A percentile compares a stretch with the other conserved stretches of the same genome.
Conservation (phyloP, 2,113 vertebrate species). For the Rhinolophus sinicus region DNA sequence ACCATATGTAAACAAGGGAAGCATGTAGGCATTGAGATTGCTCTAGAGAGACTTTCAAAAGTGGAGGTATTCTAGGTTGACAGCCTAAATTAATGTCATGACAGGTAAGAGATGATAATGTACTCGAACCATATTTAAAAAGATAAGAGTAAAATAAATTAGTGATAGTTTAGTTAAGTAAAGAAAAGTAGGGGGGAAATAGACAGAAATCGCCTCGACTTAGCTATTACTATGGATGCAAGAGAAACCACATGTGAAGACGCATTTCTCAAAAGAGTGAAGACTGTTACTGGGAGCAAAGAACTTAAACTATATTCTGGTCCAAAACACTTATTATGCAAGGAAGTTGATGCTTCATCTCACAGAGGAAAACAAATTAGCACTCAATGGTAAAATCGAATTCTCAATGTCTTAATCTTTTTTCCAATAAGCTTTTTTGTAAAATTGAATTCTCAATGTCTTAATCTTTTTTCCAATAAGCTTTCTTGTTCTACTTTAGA, state of each 20-base stretch:
- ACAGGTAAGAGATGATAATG: not conserved
- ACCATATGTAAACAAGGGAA: not conserved
- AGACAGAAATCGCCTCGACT: not conserved
- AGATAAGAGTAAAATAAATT: not conserved
- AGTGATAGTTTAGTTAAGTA: not conserved
- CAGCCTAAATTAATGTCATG: not conserved
- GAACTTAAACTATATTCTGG: not conserved
- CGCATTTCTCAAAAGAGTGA: not conserved
- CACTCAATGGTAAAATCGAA: not conserved
- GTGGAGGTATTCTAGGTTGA: not conserved
- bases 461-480: not conserved
- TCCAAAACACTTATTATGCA: not conserved
- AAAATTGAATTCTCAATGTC: not conserved
- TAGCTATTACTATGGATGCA: not conserved
- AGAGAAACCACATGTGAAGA: not conserved
- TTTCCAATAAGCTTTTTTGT: not conserved
- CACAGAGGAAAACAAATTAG: not conserved
- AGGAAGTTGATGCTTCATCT: not conserved
- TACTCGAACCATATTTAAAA: not conserved
- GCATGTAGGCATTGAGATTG: no score
- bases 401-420: not conserved
- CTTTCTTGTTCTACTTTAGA: not conserved
- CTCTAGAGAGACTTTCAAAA: not conserved
- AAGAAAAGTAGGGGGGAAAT: not conserved
- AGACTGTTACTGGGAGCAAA: not conserved